A percentile compares a stretch with the other conserved stretches of the same genome.
These are phyloP conservation scores for Tenthredo notha DNA, from an alignment of 2,888 invertebrate species.

Conservation along the genomic window DNA sequence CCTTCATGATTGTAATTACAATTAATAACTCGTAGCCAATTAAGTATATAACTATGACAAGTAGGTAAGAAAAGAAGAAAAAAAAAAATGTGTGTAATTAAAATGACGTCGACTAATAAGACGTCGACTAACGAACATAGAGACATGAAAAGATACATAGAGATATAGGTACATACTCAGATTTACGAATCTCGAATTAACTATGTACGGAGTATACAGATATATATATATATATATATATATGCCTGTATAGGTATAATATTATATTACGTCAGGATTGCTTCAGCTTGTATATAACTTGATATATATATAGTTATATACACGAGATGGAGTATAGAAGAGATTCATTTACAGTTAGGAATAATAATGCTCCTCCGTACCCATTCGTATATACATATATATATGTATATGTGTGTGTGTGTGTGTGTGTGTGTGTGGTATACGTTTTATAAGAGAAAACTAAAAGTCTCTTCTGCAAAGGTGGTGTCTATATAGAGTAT, in stretches of 20 bases:
- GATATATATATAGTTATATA: background rate
- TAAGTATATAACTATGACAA: background rate
- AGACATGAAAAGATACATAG: background rate
- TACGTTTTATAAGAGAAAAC: background rate
- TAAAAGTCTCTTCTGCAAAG: background rate
- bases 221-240: background rate
- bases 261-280: background rate
- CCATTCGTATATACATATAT: background rate
- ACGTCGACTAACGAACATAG: background rate
- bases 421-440: no score
- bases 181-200: background rate
- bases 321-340: background rate
- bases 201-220: no score
- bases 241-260: background rate
- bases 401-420: no score
- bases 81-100: background rate
- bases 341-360: background rate
- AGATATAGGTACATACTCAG: background rate
- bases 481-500: background rate
- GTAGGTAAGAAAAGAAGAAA: background rate
- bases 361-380: background rate
- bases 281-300: background rate
- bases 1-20: background rate
- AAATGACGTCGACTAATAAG: conserved; percentile 17
- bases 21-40: background rate